Evolutionary conservation across 2,888 invertebrate genomes (phyloP).

Genomic region (Alloplasta piceator): DNA sequence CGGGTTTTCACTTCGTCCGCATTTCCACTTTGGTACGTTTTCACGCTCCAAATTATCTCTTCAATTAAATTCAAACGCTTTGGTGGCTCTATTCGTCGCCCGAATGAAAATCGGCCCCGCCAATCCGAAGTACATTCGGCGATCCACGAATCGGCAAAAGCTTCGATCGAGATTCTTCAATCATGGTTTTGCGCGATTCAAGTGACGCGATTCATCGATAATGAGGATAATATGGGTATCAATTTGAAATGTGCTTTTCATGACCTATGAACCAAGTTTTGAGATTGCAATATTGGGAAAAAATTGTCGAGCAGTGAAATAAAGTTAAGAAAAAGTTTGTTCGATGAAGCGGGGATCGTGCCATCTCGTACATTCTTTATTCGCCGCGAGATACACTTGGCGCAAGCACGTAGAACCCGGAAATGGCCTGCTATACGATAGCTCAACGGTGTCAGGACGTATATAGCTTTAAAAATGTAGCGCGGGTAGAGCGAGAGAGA

Average conservation of each 20-base stretch:
- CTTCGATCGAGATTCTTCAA: constrained; percentile 10
- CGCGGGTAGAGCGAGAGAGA: constrained; percentile 23
- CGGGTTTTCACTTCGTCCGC: constrained; percentile 35
- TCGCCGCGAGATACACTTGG: constrained; percentile 26
- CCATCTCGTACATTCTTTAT: constrained; percentile 46
- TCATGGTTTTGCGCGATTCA: constrained; percentile 3
- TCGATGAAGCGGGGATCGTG: constrained; percentile 17
- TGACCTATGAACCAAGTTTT: not conserved
- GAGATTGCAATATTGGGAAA: not conserved
- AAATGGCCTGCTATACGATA: constrained; percentile 44
- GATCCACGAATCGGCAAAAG: constrained; percentile 3
- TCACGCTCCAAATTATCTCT: constrained; percentile 61
- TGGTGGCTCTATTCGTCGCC: constrained; percentile 51
- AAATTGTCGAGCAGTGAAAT: constrained; percentile 6
- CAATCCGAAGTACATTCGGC: constrained; percentile 35
- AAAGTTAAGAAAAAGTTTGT: constrained; percentile 34
- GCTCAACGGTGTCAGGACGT: constrained; percentile 34
- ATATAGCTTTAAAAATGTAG: constrained; percentile 53
- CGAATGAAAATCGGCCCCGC: constrained; percentile 51
- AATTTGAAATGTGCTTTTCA: not conserved
- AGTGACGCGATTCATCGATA: not conserved
- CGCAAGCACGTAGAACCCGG: constrained; percentile 50
- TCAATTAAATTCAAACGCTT: constrained; percentile 64
- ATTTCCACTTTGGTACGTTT: constrained; percentile 59
- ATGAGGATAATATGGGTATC: not conserved